Base-by-base conservation (phyloP, 1,140 invertebrate genomes). In the Saccostrea cuccullata region DNA sequence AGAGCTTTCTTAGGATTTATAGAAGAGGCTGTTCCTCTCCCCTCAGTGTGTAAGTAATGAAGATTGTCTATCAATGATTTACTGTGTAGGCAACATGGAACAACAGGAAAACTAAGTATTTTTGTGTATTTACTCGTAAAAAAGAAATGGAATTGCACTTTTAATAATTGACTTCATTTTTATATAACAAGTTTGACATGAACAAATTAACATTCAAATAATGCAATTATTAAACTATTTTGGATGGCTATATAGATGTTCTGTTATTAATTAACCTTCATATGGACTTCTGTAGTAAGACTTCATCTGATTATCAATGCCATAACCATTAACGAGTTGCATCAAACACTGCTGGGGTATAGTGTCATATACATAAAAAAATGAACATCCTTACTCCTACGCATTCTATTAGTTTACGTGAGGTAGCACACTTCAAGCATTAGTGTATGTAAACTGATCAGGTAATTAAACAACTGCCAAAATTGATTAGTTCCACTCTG, bases 1-100 rank as follows among this genome's bases (percentile, higher is more conserved):
- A 23, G 23, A 12, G 70, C 26, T 30, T 77, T 36, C 70, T 77
- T 23, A 77, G 26, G 30, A 36, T 30, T 77, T 26, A 77, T 77
- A 77, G 70, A 13, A 77, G 26, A 77, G 11, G 36, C 26, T 36
- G 15, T 77, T 30, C 23, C 70, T 36, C 15, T 26, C 30, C 30
- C 30, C 70, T 77, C 70, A 26, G 13, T 26, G 12, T 30, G 70
- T 13, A 77, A 77, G 30, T 30, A 36, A 77, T 77, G 70, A 77
- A 77, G 70, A 15, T 30, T 77, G 70, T 77, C 70, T 77, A 36
- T 30, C 23, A 77, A 77, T 77, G 23, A 23, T 30, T 77, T 30
- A 26, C 70, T 77, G 70, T 30, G 70, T 77, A 77, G 26, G 30
- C 11, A 77, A 30, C 11, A 30, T n/a, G n/a, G 17, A 64, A 64